Conservation (phyloP, 2,113 vertebrate genomes). For the Nesogale talazaci region DNA sequence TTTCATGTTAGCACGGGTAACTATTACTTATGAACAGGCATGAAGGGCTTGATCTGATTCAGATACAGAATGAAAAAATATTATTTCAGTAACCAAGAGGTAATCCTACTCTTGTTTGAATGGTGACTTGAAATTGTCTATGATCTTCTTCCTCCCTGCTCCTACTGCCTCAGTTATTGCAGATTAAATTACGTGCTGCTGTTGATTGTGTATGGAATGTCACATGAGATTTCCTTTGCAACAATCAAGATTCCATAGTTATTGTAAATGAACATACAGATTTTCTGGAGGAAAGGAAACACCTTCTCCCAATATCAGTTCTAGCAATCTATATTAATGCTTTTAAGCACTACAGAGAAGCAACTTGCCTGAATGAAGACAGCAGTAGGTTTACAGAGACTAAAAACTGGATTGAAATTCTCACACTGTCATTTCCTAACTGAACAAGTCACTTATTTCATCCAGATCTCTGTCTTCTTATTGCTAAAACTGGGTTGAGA, state of each 20-base stretch:
- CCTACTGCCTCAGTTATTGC: background rate
- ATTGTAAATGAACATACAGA: background rate
- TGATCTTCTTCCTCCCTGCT: background rate
- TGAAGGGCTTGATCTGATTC: background rate
- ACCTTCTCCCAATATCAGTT: background rate
- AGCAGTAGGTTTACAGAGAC: background rate
- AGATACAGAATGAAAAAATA: background rate
- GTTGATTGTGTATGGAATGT: background rate
- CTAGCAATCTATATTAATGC: background rate
- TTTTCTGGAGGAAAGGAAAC: background rate
- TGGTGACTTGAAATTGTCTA: background rate
- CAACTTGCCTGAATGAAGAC: background rate
- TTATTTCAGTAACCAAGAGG: background rate
- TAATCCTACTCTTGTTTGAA: background rate
- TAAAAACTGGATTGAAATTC: background rate
- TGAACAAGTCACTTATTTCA: background rate
- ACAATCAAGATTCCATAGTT: background rate
- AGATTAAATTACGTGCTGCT: background rate
- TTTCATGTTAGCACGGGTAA: background rate
- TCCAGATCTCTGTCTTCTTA: slow-evolving; percentile 48
- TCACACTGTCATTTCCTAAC: background rate
- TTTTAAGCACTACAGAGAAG: background rate
- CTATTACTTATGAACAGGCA: background rate
- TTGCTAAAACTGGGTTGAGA: slow-evolving; percentile 6
- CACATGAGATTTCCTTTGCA: background rate